Evolutionary conservation across 2,113 vertebrate species (phyloP), one percentile per base, ranked within the genome.

Genomic region (Thalassoma bifasciatum): DNA sequence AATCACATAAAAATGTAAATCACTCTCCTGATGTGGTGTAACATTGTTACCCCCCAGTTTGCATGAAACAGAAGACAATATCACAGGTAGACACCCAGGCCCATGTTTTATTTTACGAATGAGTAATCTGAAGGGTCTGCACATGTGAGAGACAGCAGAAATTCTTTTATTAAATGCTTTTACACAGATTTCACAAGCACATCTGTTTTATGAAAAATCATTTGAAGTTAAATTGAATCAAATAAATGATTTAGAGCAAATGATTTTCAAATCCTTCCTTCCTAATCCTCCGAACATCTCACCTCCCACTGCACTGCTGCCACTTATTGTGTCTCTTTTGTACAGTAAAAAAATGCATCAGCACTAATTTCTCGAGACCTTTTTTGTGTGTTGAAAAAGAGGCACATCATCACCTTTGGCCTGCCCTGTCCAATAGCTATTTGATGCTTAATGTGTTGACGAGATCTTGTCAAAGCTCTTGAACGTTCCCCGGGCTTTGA

Each of bases 1-100:
- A 84, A 83, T 86, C 84, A 65, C 75, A 88, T 89, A 76, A 89
- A 92, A 87, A 91, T 92, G 90, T 84, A 92, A 91, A 91, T 86
- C 52, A 67, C 74, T 73, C 42, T 5, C 17, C 72, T 81, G 77
- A 83, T 79, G 62, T 61, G 53, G 26, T 67, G 74, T 82, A 79
- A 87, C 77, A 14, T 82, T 54, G 66, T 85, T 76, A 80, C 77
- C 69, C 72, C 69, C 79, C 59, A 42, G 71, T 83, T 66, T 65
- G 60, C 22, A 66, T 68, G 71, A 72, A 79, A 23, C 22, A 61
- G 38, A 72, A 38, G 61, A 72, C 9, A 78, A 63, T 37, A 42
- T 53, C 56, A 56, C 77, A 79, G 72, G 73, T 74, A 75, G 23
- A 52, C 66, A 34, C n/a, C 42, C 58, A 58, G 66, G 52, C 24